These are phyloP conservation scores for Megalops cyprinoides DNA, from an alignment of 2,797 vertebrate genomes.

Conservation along the genomic window DNA sequence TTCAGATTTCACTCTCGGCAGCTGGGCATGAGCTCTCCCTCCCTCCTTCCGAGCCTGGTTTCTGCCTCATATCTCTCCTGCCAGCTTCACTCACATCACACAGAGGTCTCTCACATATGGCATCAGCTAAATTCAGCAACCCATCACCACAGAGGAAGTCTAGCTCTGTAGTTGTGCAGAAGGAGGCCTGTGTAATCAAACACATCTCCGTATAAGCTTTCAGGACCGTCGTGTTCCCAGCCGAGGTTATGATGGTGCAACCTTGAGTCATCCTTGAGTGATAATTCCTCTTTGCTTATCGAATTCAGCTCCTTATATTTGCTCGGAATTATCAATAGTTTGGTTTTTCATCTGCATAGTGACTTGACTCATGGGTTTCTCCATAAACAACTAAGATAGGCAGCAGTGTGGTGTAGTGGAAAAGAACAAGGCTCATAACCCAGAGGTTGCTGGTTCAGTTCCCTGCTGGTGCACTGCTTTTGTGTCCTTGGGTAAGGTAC, in stretches of 20 bases:
- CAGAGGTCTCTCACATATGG: background rate
- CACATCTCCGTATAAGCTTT: too few species aligned
- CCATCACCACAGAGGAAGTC: conserved; percentile 30
- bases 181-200: too few species aligned
- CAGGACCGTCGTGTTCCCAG: background rate
- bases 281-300: background rate
- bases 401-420: too few species aligned
- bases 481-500: too few species aligned
- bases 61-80: background rate
- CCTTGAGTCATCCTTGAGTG: conserved; percentile 3
- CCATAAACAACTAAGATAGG: too few species aligned
- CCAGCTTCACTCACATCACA: conserved; percentile 8
- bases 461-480: too few species aligned
- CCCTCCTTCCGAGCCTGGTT: background rate
- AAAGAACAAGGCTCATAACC: too few species aligned
- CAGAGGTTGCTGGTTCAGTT: too few species aligned
- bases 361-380: background rate
- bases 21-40: background rate
- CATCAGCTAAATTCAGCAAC: background rate
- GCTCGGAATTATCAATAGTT: background rate
- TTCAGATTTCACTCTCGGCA: conserved; percentile 1
- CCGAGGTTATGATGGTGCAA: background rate
- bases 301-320: background rate
- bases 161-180: too few species aligned
- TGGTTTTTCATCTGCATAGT: background rate